phyloP scores from a whole-genome alignment of 2,113 vertebrate species.

The Elachura formosa region DNA sequence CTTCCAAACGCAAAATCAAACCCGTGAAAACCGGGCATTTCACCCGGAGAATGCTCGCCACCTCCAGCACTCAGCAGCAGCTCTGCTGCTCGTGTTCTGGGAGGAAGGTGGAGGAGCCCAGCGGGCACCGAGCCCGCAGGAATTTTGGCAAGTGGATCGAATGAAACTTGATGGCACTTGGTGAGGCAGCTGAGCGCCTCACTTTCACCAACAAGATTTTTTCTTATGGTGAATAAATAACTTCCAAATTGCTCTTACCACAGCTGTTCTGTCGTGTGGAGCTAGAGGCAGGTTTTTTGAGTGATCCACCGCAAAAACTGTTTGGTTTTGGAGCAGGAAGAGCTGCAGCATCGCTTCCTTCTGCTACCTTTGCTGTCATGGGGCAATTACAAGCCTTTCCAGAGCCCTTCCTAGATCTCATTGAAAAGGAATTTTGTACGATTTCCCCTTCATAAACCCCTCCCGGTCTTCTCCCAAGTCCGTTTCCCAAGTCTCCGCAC shows the following conservation, averaged over 20 bases:
- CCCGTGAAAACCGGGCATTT: fast-evolving
- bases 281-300: neutral
- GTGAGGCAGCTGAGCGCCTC: neutral
- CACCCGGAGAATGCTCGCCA: neutral
- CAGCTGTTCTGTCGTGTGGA: slow-evolving; percentile 1
- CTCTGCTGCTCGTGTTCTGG: fast-evolving
- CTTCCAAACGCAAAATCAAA: neutral
- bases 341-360: neutral
- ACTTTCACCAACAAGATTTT: fast-evolving
- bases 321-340: slow-evolving; percentile 37
- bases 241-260: slow-evolving; percentile 62
- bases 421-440: neutral
- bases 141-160: neutral
- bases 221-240: neutral
- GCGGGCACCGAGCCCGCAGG: neutral
- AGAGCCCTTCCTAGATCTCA: slow-evolving; percentile 33
- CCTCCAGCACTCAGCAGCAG: neutral
- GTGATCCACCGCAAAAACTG: neutral
- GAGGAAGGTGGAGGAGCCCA: too few relatives aligned
- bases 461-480: slow-evolving; percentile 69
- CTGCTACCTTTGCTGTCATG: neutral
- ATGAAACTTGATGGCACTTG: too few relatives aligned
- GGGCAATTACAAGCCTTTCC: neutral
- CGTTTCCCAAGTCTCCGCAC: slow-evolving; percentile 84
- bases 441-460: slow-evolving; percentile 28